Conservation (phyloP, 2,888 invertebrate genomes). For the Tetranychus piercei region DNA sequence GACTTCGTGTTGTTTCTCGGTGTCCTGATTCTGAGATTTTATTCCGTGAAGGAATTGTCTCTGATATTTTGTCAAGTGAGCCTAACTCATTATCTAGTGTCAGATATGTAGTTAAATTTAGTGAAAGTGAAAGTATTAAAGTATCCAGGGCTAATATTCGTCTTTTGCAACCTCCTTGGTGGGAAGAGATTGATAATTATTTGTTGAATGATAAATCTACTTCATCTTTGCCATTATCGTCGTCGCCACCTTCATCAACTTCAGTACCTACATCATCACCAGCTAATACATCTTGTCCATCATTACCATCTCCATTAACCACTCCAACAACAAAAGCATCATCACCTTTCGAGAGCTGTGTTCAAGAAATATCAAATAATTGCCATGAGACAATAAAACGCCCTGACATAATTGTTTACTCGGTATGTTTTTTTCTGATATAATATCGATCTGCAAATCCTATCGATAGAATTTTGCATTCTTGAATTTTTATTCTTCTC, state of each 20-base stretch:
- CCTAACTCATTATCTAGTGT: background rate
- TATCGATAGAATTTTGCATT: too few species aligned
- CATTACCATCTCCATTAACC: background rate
- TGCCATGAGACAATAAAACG: too few species aligned
- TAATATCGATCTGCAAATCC: too few species aligned
- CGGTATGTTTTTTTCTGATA: too few species aligned
- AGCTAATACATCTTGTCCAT: background rate
- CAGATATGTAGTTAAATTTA: background rate
- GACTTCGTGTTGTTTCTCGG: slow-evolving; percentile 4
- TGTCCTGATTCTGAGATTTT: background rate
- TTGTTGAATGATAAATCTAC: background rate
- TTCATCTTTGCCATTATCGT: background rate
- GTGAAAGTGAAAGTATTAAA: background rate
- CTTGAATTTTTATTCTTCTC: too few species aligned
- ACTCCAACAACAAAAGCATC: background rate
- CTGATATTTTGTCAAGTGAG: background rate
- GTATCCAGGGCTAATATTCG: slow-evolving; percentile 3
- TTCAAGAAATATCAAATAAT: too few species aligned
- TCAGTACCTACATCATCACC: background rate
- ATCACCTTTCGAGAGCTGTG: background rate
- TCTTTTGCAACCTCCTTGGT: slow-evolving; percentile 5
- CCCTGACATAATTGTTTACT: too few species aligned
- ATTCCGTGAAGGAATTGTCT: background rate
- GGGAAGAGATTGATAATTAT: background rate
- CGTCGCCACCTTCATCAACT: background rate